Percentiles rank a stretch among this genome's conserved stretches.
These are phyloP conservation scores for Cairina moschata DNA, from an alignment of 2,113 vertebrate genomes.

Conservation along the genomic window DNA sequence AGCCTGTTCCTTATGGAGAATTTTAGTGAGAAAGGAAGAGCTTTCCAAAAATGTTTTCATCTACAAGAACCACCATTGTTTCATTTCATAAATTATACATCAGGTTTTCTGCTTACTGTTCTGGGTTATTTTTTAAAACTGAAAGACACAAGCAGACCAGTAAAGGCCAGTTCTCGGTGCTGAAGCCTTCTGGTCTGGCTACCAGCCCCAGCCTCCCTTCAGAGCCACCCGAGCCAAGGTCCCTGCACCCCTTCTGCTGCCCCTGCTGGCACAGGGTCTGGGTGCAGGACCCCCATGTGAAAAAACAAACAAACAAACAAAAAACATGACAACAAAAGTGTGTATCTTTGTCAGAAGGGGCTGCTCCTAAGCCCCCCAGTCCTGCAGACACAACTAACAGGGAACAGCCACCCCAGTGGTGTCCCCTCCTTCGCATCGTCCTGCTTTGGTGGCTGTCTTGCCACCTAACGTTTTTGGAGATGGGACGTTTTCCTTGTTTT, in stretches of 20 bases:
- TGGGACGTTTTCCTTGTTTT: no score
- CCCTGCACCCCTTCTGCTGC: background rate
- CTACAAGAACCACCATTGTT: background rate
- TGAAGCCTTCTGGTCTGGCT: fast-evolving
- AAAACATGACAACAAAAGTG: no score
- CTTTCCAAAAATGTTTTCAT: background rate
- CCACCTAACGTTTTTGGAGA: background rate
- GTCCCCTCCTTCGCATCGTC: background rate
- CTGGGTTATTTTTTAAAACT: background rate
- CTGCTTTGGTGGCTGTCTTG: fast-evolving
- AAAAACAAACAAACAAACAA: no score
- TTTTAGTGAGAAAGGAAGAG: background rate
- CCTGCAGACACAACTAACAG: background rate
- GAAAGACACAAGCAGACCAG: background rate
- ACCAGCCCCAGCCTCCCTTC: background rate
- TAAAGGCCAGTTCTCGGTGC: background rate
- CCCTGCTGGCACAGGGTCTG: background rate
- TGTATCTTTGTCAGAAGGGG: background rate
- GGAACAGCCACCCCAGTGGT: fast-evolving
- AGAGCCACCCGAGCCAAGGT: background rate
- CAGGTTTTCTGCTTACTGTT: background rate
- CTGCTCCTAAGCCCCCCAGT: background rate
- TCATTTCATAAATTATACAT: background rate
- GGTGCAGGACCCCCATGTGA: fast-evolving
- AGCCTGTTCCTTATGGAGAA: background rate